Base-by-base conservation (phyloP, 2,888 invertebrate species). In the Sinohyriopsis cumingii region DNA sequence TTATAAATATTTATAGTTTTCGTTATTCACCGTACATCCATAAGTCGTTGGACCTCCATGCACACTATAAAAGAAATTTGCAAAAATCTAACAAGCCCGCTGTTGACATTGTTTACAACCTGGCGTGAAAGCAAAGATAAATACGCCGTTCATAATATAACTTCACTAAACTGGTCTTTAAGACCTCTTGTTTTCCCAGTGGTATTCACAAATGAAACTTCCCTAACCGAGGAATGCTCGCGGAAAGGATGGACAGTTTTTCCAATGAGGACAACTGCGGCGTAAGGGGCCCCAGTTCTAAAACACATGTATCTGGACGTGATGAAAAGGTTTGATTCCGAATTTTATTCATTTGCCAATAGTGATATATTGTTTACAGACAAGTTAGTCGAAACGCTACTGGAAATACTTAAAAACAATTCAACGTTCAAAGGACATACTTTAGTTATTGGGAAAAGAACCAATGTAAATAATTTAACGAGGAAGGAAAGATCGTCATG, bases 321-420 rank as follows among this genome's bases (percentile, higher is more conserved):
- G 12, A 74, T 67, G 66, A 45, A 55, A 20, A 53, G 53, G 7
- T 65, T 69, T 22, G 45, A 57, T 19, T 64, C 71, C 19, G 22
- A 28, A 9, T 76, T 75, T 66, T 79, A 79, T 57, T 77, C 69
- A 20, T 77, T 67, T 56, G 73, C 75, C 33, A 79, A 79, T 55
- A 75, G 72, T 5, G 79, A 79, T 63, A 71, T 76, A 9, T 59
- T 79, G 4, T 79, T 75, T 60, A 76, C 75, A 54, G 66, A 67
- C 15, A 63, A 33, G 19, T 59, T 69, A 22, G 12, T 69, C 9
- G 15, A 65, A 25, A 69, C 68, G 1, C 45, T 72, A 20, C 45
- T 56, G 20, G 59, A 55, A 9, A 55, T 68, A 3, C 20, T 65
- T 19, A 59, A 69, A 22, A 33, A 33, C 3, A 56, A 56, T 5